Conservation (phyloP, 2,797 vertebrate genomes). For the Poecilia picta region DNA sequence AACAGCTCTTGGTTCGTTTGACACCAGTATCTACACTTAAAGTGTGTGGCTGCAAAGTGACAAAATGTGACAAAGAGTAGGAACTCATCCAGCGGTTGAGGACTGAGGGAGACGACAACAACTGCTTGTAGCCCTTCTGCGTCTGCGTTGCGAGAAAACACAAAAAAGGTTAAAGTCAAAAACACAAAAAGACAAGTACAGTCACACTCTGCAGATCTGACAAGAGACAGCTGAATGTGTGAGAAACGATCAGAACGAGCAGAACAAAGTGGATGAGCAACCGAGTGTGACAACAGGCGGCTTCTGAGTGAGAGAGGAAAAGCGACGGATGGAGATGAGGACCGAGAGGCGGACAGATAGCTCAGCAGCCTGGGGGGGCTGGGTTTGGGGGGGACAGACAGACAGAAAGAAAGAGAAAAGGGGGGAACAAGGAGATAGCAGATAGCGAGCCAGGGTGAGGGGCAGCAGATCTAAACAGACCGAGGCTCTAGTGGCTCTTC, state of each 20-base stretch:
- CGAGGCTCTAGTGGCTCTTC: constrained; percentile 78
- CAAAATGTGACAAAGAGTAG: not conserved
- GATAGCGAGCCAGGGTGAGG: constrained; percentile 70
- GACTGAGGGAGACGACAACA: not conserved
- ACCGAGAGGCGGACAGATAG: constrained; percentile 33
- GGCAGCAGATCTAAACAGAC: constrained; percentile 77
- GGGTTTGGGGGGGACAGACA: too few relatives aligned
- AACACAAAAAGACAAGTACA: constrained; percentile 23
- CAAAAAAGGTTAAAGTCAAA: not conserved
- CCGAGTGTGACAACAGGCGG: constrained; percentile 21
- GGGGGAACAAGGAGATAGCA: constrained; percentile 51
- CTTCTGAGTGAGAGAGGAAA: constrained; percentile 31
- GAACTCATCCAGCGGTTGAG: not conserved
- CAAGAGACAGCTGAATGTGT: constrained; percentile 19
- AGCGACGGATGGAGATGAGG: constrained; percentile 30
- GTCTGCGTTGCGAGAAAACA: not conserved
- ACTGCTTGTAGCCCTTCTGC: not conserved
- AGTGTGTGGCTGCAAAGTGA: not conserved
- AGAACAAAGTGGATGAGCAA: constrained; percentile 18
- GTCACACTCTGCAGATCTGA: constrained; percentile 21
- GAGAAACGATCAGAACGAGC: constrained; percentile 14
- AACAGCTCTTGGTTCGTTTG: too few relatives aligned
- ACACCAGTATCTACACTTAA: not conserved
- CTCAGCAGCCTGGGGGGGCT: not conserved
- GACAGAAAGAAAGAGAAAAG: constrained; percentile 4